A percentile compares a stretch with the other conserved stretches of the same genome.
Conservation (phyloP, 2,888 invertebrate genomes). For the Ectemnius lituratus region DNA sequence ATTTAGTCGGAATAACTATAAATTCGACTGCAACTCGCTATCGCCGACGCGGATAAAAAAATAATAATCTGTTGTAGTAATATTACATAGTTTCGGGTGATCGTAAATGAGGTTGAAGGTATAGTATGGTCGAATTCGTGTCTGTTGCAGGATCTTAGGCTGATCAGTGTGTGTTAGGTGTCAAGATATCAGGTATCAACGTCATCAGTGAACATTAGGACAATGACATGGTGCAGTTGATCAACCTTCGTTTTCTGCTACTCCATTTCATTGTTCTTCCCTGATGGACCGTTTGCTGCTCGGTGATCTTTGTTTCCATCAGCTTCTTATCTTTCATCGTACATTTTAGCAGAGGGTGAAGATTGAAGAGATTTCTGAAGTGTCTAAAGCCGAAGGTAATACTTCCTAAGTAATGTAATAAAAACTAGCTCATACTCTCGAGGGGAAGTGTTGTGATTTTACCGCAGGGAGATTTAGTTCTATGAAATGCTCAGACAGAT, state of each 20-base stretch:
- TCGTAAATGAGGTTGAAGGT: conserved; percentile 54
- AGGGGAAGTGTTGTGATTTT: conserved; percentile 67
- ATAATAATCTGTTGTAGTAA: no score
- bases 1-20: no score
- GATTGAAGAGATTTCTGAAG: conserved; percentile 70
- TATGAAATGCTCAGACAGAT: no score
- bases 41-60: no score
- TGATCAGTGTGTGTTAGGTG: conserved; percentile 70
- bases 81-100: conserved; percentile 37
- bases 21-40: no score
- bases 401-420: conserved; percentile 71
- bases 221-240: conserved; percentile 63
- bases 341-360: conserved; percentile 68
- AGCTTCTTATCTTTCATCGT: conserved; percentile 70
- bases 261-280: conserved; percentile 64
- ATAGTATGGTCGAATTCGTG: conserved; percentile 68
- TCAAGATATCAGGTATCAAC: conserved; percentile 57
- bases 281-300: conserved; percentile 65
- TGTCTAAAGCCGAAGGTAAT: conserved; percentile 71
- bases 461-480: conserved; percentile 36
- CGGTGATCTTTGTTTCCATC: conserved; percentile 68
- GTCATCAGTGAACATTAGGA: conserved; percentile 59
- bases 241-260: conserved; percentile 59
- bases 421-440: conserved; percentile 70
- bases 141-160: conserved; percentile 74